phyloP scores from a whole-genome alignment of 2,113 vertebrate genomes.

The Hippopotamus amphibius region DNA sequence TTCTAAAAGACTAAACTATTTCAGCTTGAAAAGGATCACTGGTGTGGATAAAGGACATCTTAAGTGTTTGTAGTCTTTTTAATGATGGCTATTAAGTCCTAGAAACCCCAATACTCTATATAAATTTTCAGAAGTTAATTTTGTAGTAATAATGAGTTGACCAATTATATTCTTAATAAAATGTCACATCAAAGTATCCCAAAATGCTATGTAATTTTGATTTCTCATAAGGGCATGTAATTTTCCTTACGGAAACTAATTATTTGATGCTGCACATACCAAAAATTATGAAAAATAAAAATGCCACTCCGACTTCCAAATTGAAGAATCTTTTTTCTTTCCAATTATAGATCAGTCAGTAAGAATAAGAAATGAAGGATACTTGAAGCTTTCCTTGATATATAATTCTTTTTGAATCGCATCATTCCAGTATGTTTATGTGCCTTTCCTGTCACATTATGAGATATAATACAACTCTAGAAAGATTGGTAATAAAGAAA shows the following conservation, averaged over 20 bases:
- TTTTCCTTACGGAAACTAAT: slow-evolving; percentile 10
- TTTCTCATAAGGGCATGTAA: background rate
- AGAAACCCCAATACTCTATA: background rate
- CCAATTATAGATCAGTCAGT: background rate
- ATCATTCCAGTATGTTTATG: slow-evolving; percentile 73
- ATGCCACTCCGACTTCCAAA: background rate
- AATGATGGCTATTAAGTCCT: background rate
- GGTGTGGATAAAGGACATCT: background rate
- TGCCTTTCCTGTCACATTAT: slow-evolving; percentile 74
- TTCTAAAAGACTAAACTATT: slow-evolving; percentile 4
- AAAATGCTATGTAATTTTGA: background rate
- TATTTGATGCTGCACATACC: slow-evolving; percentile 40
- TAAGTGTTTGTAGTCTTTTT: background rate
- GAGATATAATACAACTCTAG: slow-evolving; percentile 76
- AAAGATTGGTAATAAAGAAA: slow-evolving; percentile 83
- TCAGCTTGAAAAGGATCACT: background rate
- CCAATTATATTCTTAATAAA: background rate
- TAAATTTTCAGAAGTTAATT: background rate
- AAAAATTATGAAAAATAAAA: slow-evolving; percentile 1
- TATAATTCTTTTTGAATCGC: slow-evolving; percentile 68
- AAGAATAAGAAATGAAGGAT: slow-evolving; percentile 59
- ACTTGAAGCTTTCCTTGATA: slow-evolving; percentile 17
- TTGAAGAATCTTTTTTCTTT: background rate
- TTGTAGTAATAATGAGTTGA: background rate
- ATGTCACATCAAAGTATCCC: background rate